phyloP scores from a whole-genome alignment of 2,888 invertebrate genomes.

The Trissoscelio sp. region DNA sequence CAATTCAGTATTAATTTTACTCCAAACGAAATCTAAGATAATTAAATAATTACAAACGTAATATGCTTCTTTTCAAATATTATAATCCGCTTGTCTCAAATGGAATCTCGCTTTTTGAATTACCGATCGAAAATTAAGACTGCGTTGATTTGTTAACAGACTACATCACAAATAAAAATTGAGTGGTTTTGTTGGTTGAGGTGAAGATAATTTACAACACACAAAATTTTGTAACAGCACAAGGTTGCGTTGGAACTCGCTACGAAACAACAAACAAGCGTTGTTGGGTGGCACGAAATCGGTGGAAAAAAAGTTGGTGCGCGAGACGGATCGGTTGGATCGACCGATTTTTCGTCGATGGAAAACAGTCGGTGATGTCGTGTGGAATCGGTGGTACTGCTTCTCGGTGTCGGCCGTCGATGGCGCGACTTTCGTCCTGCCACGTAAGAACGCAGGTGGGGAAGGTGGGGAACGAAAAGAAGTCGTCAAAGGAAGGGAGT shows the following conservation, averaged over 20 bases:
- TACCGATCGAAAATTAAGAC: neutral
- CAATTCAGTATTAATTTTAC: neutral
- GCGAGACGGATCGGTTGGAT: neutral
- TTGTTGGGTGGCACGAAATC: constrained; percentile 1
- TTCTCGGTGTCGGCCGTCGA: constrained; percentile 43
- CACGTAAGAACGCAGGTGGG: constrained; percentile 57
- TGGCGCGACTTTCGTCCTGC: constrained; percentile 65
- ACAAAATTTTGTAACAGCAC: neutral
- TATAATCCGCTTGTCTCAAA: too few species aligned
- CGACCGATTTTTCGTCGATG: constrained; percentile 27
- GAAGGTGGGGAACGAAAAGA: constrained; percentile 47
- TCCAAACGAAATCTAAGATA: neutral
- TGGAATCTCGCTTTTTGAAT: constrained; percentile 9
- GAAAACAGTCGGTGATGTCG: constrained; percentile 45
- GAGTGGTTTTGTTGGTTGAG: too few species aligned
- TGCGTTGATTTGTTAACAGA: neutral
- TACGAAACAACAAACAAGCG: neutral
- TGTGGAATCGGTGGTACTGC: constrained; percentile 54
- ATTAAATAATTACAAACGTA: neutral
- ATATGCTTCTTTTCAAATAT: too few species aligned
- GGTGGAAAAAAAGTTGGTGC: constrained; percentile 1
- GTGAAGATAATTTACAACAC: too few species aligned
- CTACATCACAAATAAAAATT: neutral
- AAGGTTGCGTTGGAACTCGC: neutral
- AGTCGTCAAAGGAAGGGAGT: constrained; percentile 33